Conservation (phyloP, 2,888 invertebrate genomes). For the Acleris cristana region DNA sequence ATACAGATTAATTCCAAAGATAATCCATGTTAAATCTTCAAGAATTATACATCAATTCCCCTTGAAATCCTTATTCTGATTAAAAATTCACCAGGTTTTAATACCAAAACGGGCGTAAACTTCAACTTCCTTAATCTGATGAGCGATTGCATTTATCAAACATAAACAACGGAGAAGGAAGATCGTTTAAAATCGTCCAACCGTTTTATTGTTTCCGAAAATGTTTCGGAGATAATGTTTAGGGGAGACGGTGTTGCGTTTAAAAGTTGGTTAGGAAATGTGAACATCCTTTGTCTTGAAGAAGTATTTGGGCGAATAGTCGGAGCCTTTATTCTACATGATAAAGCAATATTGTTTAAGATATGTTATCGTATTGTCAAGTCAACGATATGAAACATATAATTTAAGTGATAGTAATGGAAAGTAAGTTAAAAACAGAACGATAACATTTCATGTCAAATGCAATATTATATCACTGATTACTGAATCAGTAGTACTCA, state of each 20-base stretch:
- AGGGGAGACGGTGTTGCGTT: background rate
- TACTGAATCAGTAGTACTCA: no score
- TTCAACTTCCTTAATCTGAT: conserved; percentile 62
- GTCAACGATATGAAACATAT: no score
- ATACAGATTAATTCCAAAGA: background rate
- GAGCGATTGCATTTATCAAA: conserved; percentile 56
- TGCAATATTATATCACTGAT: no score
- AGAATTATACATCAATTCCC: background rate
- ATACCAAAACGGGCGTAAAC: conserved; percentile 43
- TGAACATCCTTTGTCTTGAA: no score
- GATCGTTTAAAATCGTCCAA: conserved; percentile 47
- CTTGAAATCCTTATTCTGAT: background rate
- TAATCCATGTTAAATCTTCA: background rate
- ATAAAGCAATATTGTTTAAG: no score
- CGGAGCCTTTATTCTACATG: no score
- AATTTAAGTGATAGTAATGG: no score
- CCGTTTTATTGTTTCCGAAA: conserved; percentile 73
- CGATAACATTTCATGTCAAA: no score
- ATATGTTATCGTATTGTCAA: no score
- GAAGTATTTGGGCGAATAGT: no score
- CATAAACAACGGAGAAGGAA: conserved; percentile 6
- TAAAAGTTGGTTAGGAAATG: background rate
- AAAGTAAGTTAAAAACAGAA: no score
- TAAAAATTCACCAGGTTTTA: conserved; percentile 15
- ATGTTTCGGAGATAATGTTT: conserved; percentile 45